phyloP scores from a whole-genome alignment of 2,888 invertebrate genomes.

The Bembecia ichneumoniformis region DNA sequence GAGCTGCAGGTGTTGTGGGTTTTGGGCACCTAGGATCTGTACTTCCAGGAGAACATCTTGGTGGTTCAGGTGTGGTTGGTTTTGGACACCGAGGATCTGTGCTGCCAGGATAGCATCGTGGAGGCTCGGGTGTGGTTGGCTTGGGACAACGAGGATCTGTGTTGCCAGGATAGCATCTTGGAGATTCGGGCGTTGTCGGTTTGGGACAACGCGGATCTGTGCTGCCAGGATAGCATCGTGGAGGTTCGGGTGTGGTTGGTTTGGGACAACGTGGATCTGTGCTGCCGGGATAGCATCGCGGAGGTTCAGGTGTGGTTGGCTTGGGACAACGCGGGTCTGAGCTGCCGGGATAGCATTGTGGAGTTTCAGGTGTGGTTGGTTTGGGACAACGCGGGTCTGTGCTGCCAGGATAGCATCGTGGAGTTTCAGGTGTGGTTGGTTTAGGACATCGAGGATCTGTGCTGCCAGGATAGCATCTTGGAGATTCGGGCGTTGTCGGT shows the following conservation, averaged over 20 bases:
- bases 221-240: slow-evolving; percentile 21
- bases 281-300: slow-evolving; percentile 17
- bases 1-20: too few species aligned
- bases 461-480: slow-evolving; percentile 35
- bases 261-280: slow-evolving; percentile 32
- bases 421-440: slow-evolving; percentile 23
- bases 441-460: slow-evolving; percentile 30
- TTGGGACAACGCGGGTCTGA: slow-evolving; percentile 19
- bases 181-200: slow-evolving; percentile 13
- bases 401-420: slow-evolving; percentile 21
- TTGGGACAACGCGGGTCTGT: slow-evolving; percentile 24
- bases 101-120: slow-evolving; percentile 26
- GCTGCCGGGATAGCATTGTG: slow-evolving; percentile 26
- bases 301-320: slow-evolving; percentile 15
- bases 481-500: slow-evolving; percentile 19
- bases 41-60: too few species aligned
- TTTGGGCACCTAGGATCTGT: too few species aligned
- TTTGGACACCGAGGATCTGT: slow-evolving; percentile 23
- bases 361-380: slow-evolving; percentile 13
- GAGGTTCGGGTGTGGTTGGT: slow-evolving; percentile 19
- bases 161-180: slow-evolving; percentile 26
- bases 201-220: slow-evolving; percentile 21
- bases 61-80: neutral
- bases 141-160: slow-evolving; percentile 21
- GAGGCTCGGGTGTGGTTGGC: slow-evolving; percentile 7